These are phyloP conservation scores for Tiliacea aurago DNA, from an alignment of 2,888 invertebrate species.

Conservation along the genomic window DNA sequence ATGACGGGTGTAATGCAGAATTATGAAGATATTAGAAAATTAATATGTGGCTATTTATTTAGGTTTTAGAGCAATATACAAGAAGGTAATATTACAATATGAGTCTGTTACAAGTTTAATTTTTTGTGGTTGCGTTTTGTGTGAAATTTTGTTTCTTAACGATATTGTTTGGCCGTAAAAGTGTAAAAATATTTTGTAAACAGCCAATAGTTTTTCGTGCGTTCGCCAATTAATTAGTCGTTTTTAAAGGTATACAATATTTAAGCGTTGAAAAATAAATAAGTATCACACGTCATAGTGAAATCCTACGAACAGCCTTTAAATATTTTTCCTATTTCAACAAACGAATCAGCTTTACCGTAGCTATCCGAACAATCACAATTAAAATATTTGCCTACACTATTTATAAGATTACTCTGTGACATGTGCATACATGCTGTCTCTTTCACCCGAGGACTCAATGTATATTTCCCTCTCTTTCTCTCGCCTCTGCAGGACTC, in stretches of 20 bases:
- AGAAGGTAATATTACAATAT: too few relatives aligned
- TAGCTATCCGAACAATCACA: constrained; percentile 30
- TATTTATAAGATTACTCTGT: constrained; percentile 63
- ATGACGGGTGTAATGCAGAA: constrained; percentile 46
- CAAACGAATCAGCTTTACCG: constrained; percentile 11
- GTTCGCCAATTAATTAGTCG: not conserved
- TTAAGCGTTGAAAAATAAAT: constrained; percentile 13
- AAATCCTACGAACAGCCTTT: not conserved
- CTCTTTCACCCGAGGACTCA: constrained; percentile 33
- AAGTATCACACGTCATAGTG: constrained; percentile 5
- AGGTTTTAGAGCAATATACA: not conserved
- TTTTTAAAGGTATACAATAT: not conserved
- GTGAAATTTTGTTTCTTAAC: too few relatives aligned
- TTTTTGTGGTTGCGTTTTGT: not conserved
- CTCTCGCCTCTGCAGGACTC: constrained; percentile 67
- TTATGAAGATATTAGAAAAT: constrained; percentile 35
- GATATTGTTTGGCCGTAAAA: not conserved
- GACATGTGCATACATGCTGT: constrained; percentile 63
- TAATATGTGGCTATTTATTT: constrained; percentile 28
- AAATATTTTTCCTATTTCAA: not conserved
- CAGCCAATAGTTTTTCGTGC: not conserved
- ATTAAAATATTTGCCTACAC: constrained; percentile 56
- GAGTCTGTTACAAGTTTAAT: not conserved
- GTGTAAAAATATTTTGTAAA: not conserved
- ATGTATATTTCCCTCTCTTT: constrained; percentile 44